A percentile compares a stretch with the other conserved stretches of the same genome.
These are phyloP conservation scores for Proterorhinus semilunaris DNA, from an alignment of 2,113 vertebrate species.

Conservation along the genomic window DNA sequence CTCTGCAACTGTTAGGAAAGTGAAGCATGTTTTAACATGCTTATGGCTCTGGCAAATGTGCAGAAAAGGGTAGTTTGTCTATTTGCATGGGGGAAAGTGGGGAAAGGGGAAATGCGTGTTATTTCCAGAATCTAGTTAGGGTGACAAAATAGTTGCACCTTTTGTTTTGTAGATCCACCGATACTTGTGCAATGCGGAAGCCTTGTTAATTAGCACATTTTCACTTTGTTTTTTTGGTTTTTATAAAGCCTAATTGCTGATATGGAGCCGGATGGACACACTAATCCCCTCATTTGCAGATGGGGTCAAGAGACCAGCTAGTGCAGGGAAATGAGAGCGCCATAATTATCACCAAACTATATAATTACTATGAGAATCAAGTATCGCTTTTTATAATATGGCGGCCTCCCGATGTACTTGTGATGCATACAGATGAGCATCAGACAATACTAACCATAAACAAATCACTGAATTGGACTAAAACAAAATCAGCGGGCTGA, in stretches of 20 bases:
- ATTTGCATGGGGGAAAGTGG: too few species aligned
- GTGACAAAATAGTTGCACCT: background rate
- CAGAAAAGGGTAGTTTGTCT: too few species aligned
- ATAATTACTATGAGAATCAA: conserved; percentile 14
- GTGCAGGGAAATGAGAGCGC: conserved; percentile 24
- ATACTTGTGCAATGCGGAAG: background rate
- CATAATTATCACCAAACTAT: conserved; percentile 8
- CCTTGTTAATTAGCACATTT: conserved; percentile 10
- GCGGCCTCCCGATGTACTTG: background rate
- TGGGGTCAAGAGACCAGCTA: conserved; percentile 13
- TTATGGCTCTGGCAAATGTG: too few species aligned
- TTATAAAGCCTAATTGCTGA: conserved; percentile 10
- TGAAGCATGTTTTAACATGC: conserved; percentile 6
- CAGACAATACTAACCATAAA: conserved; percentile 14
- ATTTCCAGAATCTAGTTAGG: background rate
- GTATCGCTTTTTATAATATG: conserved; percentile 15
- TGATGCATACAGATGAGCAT: background rate
- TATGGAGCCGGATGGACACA: conserved; percentile 18
- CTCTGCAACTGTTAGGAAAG: conserved; percentile 14
- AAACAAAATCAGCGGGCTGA: conserved; percentile 4
- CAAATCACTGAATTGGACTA: conserved; percentile 12
- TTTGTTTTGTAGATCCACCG: background rate
- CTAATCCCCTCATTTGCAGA: conserved; percentile 22
- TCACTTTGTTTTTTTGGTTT: conserved; percentile 1
- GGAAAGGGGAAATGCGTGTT: background rate